Percentiles rank a stretch among this genome's conserved stretches.
These are phyloP conservation scores for Barbus barbus DNA, from an alignment of 2,113 vertebrate species.

Conservation along the genomic window DNA sequence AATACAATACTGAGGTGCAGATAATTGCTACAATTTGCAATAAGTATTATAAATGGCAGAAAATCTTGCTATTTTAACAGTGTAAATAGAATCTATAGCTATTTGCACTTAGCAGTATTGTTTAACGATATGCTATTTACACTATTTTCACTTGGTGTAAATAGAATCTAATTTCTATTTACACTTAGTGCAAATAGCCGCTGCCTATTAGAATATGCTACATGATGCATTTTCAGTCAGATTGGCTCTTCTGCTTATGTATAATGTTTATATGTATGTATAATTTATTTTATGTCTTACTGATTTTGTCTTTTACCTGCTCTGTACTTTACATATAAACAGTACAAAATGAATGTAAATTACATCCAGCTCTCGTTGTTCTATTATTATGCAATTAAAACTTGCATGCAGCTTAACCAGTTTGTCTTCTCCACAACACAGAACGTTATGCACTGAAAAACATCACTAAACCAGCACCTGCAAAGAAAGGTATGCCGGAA, in stretches of 20 bases:
- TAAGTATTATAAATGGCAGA: no score
- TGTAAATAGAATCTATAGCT: no score
- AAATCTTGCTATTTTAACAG: no score
- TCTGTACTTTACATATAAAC: background rate
- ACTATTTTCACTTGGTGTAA: no score
- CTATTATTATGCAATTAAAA: background rate
- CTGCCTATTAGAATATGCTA: background rate
- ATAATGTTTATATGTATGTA: background rate
- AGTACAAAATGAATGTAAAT: background rate
- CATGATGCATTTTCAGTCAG: background rate
- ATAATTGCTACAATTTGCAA: no score
- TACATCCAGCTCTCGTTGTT: background rate
- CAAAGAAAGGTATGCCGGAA: constrained; percentile 58
- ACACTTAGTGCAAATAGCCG: no score
- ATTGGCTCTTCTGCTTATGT: background rate
- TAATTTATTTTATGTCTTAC: background rate
- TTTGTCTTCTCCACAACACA: constrained; percentile 30
- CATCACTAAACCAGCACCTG: constrained; percentile 55
- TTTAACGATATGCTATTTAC: no score
- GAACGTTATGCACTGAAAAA: constrained; percentile 56
- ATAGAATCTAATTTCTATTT: no score
- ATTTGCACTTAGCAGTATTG: no score
- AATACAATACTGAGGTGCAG: no score
- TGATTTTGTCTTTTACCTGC: background rate
- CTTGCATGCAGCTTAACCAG: background rate